Evolutionary conservation across 2,888 invertebrate species (phyloP).

Genomic region (Parnassius smintheus): DNA sequence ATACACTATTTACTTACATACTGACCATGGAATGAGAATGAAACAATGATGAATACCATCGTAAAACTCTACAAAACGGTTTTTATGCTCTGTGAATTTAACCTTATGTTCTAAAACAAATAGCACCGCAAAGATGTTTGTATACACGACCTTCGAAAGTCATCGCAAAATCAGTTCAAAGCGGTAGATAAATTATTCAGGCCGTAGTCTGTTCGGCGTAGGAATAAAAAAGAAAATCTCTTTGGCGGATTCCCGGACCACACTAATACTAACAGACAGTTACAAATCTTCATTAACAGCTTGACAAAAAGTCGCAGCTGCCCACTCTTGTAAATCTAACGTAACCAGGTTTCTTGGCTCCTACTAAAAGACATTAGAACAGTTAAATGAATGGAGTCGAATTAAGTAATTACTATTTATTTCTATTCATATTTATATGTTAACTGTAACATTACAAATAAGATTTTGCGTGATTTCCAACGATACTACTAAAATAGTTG

Average conservation of each 20-base stretch:
- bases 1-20: too few relatives aligned
- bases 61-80: too few relatives aligned
- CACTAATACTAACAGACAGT: constrained; percentile 57
- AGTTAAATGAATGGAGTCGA: constrained; percentile 30
- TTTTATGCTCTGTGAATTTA: constrained; percentile 6
- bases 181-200: constrained; percentile 57
- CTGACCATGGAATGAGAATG: too few relatives aligned
- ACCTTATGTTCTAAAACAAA: constrained; percentile 31
- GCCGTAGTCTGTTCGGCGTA: constrained; percentile 49
- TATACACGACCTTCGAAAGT: constrained; percentile 42
- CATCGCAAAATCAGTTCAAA: constrained; percentile 59
- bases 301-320: constrained; percentile 69
- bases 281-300: constrained; percentile 73
- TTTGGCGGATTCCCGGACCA: constrained; percentile 54
- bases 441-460: too few relatives aligned
- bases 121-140: constrained; percentile 16
- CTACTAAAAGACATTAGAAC: constrained; percentile 32
- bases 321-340: constrained; percentile 53
- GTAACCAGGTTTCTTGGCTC: constrained; percentile 45
- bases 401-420: neutral
- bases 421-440: too few relatives aligned
- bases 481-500: too few relatives aligned
- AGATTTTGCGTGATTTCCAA: too few relatives aligned
- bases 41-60: too few relatives aligned
- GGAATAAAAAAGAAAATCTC: constrained; percentile 53